Base-by-base conservation (phyloP, 2,888 invertebrate genomes). In the Drosophila limbata region DNA sequence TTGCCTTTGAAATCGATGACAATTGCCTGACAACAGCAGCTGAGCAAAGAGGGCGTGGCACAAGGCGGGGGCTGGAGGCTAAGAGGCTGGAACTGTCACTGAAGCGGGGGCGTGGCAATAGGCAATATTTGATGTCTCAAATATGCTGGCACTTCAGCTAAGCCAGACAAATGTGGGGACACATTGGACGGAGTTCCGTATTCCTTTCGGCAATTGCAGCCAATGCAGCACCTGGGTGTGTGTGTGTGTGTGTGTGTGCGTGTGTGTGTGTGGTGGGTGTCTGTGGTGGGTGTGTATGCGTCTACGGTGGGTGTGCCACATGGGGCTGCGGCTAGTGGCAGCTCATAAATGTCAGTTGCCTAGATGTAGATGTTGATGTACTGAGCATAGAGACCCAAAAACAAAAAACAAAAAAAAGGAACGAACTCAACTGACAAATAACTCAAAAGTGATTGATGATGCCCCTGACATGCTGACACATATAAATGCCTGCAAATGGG, bases 401-500 rank as follows among this genome's bases (percentile, higher is more conserved):
- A 39, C 25, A 37, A 55, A 39, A 55, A 47, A 37, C 11, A 19
- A 31, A 47, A 10, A 44, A 39, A 42, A 35, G 37, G 55, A 37
- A 45, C 45, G 28, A 77, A 69, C 73, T 67, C 78, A 69, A 69
- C 88, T 87, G 80, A 84, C 85, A 87, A 84, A 88, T 88, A 84
- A 85, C 85, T 88, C 78, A 80, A 78, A 82, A 82, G 84, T 84
- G 84, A 84, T 84, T 84, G 84, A 84, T 84, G 84, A 80, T 70
- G 73, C 68, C 70, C 85, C 69, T 82, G 84, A 88, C 84, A 88
- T 75, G 83, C 73, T 85, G 84, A 84, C 88, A 84, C 83, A 88
- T 85, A 88, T 84, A 84, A 84, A 84, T 88, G 84, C 88, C 74
- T 68, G 72, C 75, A 88, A 85, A 85, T 85, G 84, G 88, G 64